A percentile compares a stretch with the other conserved stretches of the same genome.
Conservation (phyloP, 1,140 invertebrate genomes). For the Aphelenchoides fujianensis region DNA sequence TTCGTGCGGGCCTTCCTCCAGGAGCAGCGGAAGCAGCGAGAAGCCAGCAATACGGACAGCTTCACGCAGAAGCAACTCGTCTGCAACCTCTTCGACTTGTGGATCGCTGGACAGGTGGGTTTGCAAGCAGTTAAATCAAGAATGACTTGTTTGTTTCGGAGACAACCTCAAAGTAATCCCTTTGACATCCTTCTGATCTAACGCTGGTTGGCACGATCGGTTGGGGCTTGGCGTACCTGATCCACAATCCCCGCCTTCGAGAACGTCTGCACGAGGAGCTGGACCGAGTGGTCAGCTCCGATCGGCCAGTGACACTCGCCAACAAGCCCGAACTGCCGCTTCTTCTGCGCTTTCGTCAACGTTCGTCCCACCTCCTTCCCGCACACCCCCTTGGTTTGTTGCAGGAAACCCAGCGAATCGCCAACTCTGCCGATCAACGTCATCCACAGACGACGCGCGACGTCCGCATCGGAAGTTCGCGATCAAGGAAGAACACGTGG, state of each 20-base stretch:
- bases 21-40: background rate
- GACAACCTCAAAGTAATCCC: too few species aligned
- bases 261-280: slow-evolving; percentile 25
- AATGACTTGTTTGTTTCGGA: background rate
- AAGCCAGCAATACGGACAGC: background rate
- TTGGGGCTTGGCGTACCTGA: slow-evolving; percentile 20
- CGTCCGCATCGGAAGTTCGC: slow-evolving; percentile 2
- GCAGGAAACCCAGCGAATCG: slow-evolving; percentile 17
- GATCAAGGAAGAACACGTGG: slow-evolving; percentile 1
- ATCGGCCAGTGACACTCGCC: slow-evolving; percentile 19
- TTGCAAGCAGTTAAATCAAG: too few species aligned
- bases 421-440: slow-evolving; percentile 26
- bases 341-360: slow-evolving; percentile 3
- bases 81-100: background rate
- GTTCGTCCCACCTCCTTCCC: too few species aligned
- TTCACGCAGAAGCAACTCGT: slow-evolving; percentile 4
- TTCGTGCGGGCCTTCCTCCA: background rate
- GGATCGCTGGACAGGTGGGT: background rate
- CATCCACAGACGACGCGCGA: slow-evolving; percentile 1
- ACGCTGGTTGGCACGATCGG: slow-evolving; percentile 16
- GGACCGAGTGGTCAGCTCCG: slow-evolving; percentile 25
- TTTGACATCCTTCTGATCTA: too few species aligned
- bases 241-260: slow-evolving; percentile 33
- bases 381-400: too few species aligned
- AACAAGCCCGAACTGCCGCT: slow-evolving; percentile 25